Percentiles rank a stretch among this genome's conserved stretches.
Evolutionary conservation across 2,888 invertebrate genomes (phyloP).

Genomic region (Polyploca ridens): DNA sequence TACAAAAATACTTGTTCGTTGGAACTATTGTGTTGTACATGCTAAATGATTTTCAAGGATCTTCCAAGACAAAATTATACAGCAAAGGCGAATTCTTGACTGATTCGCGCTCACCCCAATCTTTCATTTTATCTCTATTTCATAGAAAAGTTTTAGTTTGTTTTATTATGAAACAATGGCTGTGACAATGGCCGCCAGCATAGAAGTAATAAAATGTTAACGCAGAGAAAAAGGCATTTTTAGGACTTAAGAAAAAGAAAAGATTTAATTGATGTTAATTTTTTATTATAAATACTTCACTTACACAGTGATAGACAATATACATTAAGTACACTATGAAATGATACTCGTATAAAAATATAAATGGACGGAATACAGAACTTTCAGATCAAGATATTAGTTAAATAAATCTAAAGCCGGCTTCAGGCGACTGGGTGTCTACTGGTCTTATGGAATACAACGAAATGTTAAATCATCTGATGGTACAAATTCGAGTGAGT

Average conservation of each 20-base stretch:
- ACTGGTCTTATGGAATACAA: not conserved
- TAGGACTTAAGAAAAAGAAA: no score
- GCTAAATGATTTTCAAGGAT: not conserved
- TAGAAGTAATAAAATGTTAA: no score
- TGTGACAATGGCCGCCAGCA: no score
- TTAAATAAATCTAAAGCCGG: conserved; percentile 20
- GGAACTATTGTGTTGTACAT: not conserved
- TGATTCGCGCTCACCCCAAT: no score
- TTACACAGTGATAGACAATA: no score
- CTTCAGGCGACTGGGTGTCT: not conserved
- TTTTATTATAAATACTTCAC: conserved; percentile 16
- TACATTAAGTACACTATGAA: conserved; percentile 23
- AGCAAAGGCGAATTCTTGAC: no score
- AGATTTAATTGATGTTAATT: not conserved
- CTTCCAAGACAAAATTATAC: not conserved
- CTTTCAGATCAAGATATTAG: conserved; percentile 37
- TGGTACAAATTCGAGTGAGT: not conserved
- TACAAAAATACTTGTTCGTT: not conserved
- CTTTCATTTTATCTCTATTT: no score
- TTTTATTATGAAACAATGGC: no score
- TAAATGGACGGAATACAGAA: conserved; percentile 60
- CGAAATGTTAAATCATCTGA: no score
- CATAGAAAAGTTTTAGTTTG: no score
- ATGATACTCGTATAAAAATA: conserved; percentile 53
- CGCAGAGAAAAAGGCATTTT: no score